phyloP scores from a whole-genome alignment of 2,113 vertebrate genomes.

The Larimichthys polyactis region DNA sequence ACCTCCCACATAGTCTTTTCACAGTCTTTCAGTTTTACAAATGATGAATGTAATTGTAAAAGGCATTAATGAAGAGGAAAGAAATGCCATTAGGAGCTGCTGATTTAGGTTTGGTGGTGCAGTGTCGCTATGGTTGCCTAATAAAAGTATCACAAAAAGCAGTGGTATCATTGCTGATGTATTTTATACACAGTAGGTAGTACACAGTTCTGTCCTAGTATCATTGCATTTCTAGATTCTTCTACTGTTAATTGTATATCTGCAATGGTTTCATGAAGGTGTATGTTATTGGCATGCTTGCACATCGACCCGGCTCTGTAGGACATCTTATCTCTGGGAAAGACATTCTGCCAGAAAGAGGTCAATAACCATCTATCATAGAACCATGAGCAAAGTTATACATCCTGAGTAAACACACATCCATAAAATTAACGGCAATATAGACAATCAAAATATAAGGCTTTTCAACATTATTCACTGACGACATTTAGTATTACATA shows the following conservation, averaged over 20 bases:
- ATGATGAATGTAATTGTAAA: slow-evolving; percentile 4
- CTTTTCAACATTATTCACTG: slow-evolving; percentile 5
- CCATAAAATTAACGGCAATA: background rate
- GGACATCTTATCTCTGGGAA: slow-evolving; percentile 43
- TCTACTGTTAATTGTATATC: background rate
- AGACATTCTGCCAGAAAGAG: slow-evolving; percentile 13
- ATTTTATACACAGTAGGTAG: background rate
- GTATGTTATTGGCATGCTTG: slow-evolving; percentile 43
- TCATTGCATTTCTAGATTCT: background rate
- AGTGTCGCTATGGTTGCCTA: no score
- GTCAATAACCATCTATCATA: slow-evolving; percentile 67
- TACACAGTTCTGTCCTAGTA: no score
- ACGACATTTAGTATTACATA: background rate
- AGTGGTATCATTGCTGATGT: background rate
- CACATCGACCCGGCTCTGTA: slow-evolving; percentile 50
- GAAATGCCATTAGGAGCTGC: background rate
- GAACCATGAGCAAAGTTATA: slow-evolving; percentile 27
- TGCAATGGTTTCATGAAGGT: slow-evolving; percentile 30
- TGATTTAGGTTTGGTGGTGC: background rate
- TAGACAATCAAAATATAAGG: slow-evolving; percentile 15
- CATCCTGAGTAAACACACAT: slow-evolving; percentile 21
- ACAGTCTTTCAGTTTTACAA: slow-evolving; percentile 9
- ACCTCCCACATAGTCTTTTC: background rate
- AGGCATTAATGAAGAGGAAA: slow-evolving; percentile 20
- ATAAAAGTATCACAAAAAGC: background rate